Conservation (phyloP, 2,797 vertebrate species). For the Sciurus carolinensis region DNA sequence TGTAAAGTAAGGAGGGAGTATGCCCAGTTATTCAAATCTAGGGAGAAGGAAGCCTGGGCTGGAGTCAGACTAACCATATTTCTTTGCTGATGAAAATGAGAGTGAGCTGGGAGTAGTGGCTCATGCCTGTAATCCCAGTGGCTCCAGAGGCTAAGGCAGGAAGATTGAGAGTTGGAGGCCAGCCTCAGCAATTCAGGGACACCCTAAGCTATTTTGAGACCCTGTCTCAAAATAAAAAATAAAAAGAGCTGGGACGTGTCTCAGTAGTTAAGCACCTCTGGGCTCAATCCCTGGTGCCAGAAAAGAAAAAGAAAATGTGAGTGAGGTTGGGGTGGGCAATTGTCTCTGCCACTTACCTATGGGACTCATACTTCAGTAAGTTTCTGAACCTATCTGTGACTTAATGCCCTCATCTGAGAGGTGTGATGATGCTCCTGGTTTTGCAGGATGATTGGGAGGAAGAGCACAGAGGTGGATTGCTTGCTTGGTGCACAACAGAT, state of each 20-base stretch:
- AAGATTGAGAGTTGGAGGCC: no score
- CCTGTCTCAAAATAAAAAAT: no score
- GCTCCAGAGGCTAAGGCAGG: no score
- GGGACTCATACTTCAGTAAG: not conserved
- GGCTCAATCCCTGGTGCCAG: no score
- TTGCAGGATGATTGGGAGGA: not conserved
- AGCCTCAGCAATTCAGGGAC: no score
- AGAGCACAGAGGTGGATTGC: not conserved
- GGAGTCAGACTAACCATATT: not conserved
- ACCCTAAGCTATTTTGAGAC: no score
- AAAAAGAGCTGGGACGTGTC: no score
- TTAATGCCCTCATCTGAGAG: not conserved
- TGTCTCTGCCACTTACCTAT: not conserved
- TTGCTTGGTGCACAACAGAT: no score
- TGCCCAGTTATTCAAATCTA: not conserved
- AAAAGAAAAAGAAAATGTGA: no score
- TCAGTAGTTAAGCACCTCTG: no score
- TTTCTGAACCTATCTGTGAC: not conserved
- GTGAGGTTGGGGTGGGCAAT: not conserved
- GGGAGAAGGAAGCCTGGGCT: not conserved
- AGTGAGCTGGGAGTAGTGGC: no score
- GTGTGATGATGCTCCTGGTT: not conserved
- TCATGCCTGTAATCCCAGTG: no score
- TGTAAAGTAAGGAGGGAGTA: not conserved
- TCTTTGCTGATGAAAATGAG: not conserved